Conservation (phyloP, 1,140 invertebrate genomes). For the Heliconius nattereri region DNA sequence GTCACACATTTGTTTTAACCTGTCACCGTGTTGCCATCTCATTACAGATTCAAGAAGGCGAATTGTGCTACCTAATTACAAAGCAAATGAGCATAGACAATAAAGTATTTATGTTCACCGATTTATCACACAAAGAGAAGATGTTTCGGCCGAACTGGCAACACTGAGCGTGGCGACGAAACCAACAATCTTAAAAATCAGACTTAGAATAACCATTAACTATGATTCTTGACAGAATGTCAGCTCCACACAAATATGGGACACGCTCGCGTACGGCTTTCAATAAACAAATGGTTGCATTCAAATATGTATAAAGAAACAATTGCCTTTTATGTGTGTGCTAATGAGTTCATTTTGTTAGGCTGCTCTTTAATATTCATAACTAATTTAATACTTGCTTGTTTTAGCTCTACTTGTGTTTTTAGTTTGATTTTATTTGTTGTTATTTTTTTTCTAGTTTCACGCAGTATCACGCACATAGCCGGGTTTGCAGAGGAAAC, state of each 20-base stretch:
- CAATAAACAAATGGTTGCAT: constrained; percentile 26
- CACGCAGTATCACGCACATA: too few relatives aligned
- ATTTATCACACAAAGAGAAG: constrained; percentile 77
- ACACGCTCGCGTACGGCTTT: constrained; percentile 50
- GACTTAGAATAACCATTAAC: constrained; percentile 72
- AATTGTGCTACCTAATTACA: constrained; percentile 81
- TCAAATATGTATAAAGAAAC: constrained; percentile 57
- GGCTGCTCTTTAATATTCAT: constrained; percentile 48
- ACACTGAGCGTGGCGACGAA: constrained; percentile 60
- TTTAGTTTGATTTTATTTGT: constrained; percentile 25
- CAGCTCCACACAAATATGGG: constrained; percentile 56
- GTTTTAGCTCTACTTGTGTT: constrained; percentile 32
- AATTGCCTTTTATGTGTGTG: constrained; percentile 72
- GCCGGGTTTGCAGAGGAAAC: too few relatives aligned
- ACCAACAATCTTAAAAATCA: constrained; percentile 67
- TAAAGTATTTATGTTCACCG: constrained; percentile 77
- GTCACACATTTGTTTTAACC: constrained; percentile 59
- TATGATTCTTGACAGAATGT: constrained; percentile 61
- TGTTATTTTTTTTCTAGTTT: neutral
- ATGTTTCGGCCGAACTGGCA: constrained; percentile 66
- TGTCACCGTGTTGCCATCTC: constrained; percentile 42
- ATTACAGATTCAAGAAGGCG: constrained; percentile 74
- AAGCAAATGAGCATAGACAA: constrained; percentile 74
- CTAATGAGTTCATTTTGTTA: constrained; percentile 58
- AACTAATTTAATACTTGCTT: constrained; percentile 44